These are phyloP conservation scores for Bambusicola thoracicus DNA, from an alignment of 2,113 vertebrate genomes.

Conservation along the genomic window DNA sequence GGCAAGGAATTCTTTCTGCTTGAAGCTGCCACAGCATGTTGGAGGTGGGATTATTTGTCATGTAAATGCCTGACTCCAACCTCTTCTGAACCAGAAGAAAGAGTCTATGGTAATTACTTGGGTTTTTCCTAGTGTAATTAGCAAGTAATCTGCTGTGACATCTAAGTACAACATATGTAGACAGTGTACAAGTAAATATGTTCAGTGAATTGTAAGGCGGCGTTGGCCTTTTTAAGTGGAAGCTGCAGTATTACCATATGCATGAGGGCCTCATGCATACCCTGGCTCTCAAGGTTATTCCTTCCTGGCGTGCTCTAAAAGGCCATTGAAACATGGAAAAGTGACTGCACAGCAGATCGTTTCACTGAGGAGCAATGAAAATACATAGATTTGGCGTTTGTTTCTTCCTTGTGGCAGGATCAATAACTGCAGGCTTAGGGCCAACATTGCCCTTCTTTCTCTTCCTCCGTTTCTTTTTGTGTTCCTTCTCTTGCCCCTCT, in stretches of 20 bases:
- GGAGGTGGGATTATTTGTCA: slow-evolving; percentile 35
- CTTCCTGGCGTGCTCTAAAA: neutral
- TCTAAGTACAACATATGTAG: slow-evolving; percentile 32
- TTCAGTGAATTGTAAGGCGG: slow-evolving; percentile 26
- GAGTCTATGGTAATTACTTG: slow-evolving; percentile 50
- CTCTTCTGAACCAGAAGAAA: slow-evolving; percentile 24
- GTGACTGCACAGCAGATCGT: neutral
- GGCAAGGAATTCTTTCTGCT: neutral
- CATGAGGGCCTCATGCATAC: neutral
- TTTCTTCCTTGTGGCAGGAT: neutral
- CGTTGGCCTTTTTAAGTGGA: neutral
- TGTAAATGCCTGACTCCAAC: slow-evolving; percentile 5
- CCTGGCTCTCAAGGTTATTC: accelerated
- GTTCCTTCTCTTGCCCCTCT: neutral
- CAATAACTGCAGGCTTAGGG: neutral
- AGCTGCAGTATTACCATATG: neutral
- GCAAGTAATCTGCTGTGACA: slow-evolving; percentile 64
- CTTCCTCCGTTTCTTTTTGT: neutral
- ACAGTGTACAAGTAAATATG: slow-evolving; percentile 15
- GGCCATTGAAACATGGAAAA: neutral
- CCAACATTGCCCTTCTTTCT: neutral
- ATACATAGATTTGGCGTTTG: neutral
- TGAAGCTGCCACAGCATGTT: neutral
- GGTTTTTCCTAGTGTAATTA: slow-evolving; percentile 61
- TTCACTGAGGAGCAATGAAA: neutral